phyloP scores from a whole-genome alignment of 2,888 invertebrate species.

The Tridacna crocea region DNA sequence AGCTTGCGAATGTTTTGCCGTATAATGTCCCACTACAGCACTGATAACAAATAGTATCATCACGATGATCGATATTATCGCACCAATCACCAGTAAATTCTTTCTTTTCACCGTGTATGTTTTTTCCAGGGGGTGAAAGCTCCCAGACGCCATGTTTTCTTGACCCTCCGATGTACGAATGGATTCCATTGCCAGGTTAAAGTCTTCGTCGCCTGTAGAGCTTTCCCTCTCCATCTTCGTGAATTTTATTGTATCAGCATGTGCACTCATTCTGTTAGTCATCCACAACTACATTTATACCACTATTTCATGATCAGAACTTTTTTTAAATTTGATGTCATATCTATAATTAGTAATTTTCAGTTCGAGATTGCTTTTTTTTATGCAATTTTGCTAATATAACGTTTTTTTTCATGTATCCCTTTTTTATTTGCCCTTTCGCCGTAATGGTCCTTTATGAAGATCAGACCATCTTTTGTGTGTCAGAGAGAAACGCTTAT shows the following conservation, averaged over 20 bases:
- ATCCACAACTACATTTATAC: not conserved
- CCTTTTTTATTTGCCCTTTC: too few species aligned
- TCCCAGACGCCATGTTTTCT: not conserved
- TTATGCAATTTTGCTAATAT: too few species aligned
- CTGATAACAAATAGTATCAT: conserved; percentile 18
- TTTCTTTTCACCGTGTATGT: conserved; percentile 9
- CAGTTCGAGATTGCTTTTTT: too few species aligned
- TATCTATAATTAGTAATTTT: not conserved
- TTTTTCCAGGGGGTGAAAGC: not conserved
- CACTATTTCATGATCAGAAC: not conserved
- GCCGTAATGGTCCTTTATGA: too few species aligned
- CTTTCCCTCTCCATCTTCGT: conserved; percentile 13
- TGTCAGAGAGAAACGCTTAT: too few species aligned
- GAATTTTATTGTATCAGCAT: conserved; percentile 12
- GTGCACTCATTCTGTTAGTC: not conserved
- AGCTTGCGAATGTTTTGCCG: conserved; percentile 8
- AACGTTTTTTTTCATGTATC: too few species aligned
- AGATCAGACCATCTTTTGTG: too few species aligned
- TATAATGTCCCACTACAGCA: conserved; percentile 23
- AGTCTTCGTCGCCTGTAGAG: conserved; percentile 3
- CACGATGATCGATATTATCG: conserved; percentile 2
- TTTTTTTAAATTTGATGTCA: not conserved
- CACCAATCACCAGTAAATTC: conserved; percentile 4
- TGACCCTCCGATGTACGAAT: not conserved
- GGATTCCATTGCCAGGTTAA: not conserved